Percentiles rank a stretch among this genome's conserved stretches.
Conservation (phyloP, 2,888 invertebrate species). For the Euclidia mi region DNA sequence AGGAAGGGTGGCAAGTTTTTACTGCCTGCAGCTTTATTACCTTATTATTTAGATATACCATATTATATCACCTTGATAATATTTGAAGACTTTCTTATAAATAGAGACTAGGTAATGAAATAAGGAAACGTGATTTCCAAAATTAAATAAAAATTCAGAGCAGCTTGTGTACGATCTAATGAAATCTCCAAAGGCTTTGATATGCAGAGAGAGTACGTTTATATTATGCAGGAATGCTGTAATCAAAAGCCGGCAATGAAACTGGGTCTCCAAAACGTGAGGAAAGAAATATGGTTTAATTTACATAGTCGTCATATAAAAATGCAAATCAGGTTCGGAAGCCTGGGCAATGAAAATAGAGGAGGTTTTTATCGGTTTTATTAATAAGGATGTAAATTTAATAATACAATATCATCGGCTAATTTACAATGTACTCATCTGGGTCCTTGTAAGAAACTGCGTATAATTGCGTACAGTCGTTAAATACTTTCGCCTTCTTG, state of each 20-base stretch:
- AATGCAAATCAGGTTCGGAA: conserved; percentile 38
- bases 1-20: too few relatives aligned
- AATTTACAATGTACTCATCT: conserved; percentile 55
- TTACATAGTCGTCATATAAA: conserved; percentile 35
- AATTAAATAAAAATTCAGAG: conserved; percentile 29
- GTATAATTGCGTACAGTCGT: conserved; percentile 85
- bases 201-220: conserved; percentile 58
- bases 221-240: conserved; percentile 55
- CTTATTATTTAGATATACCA: too few relatives aligned
- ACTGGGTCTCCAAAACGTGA: conserved; percentile 29
- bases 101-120: not conserved
- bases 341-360: conserved; percentile 50
- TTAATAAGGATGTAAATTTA: conserved; percentile 55
- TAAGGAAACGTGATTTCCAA: conserved; percentile 5
- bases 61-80: too few relatives aligned
- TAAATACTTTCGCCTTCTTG: conserved; percentile 85
- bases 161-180: conserved; percentile 42
- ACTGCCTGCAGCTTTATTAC: not conserved
- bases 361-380: conserved; percentile 55
- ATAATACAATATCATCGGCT: conserved; percentile 18
- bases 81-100: too few relatives aligned
- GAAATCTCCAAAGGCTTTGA: conserved; percentile 59
- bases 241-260: conserved; percentile 44
- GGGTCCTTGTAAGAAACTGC: conserved; percentile 77
- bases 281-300: conserved; percentile 45